Evolutionary conservation across 2,113 vertebrate genomes (phyloP).

Genomic region (Chamaetylas fuelleborni): DNA sequence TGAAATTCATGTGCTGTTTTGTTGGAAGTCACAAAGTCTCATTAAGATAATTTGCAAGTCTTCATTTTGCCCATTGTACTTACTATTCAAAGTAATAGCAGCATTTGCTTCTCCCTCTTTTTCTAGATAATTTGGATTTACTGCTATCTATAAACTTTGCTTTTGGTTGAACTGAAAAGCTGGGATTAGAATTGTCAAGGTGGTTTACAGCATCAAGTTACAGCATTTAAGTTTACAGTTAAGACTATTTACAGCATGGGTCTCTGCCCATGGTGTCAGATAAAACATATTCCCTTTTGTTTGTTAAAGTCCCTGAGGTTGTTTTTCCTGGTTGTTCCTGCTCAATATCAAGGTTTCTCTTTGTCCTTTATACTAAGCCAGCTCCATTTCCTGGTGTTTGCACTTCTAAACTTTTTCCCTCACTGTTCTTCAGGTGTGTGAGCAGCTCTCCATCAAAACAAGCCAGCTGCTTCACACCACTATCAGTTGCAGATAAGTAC

Average conservation of each 20-base stretch:
- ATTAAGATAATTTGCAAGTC: neutral
- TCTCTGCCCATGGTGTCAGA: neutral
- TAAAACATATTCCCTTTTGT: neutral
- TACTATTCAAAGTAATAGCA: neutral
- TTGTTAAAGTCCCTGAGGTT: neutral
- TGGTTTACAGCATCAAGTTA: neutral
- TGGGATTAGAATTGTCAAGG: neutral
- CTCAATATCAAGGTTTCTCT: neutral
- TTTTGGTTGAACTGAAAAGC: neutral
- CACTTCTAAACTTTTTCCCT: neutral
- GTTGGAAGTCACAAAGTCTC: neutral
- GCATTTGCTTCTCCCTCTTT: neutral
- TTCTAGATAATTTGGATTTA: neutral
- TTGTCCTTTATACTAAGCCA: neutral
- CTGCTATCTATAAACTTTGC: neutral
- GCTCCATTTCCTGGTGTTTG: neutral
- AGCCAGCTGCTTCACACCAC: neutral
- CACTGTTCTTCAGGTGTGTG: neutral
- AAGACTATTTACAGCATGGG: neutral
- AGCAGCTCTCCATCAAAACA: neutral
- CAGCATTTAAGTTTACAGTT: no score
- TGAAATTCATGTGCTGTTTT: neutral
- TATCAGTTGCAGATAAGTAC: neutral
- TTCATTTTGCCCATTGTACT: neutral
- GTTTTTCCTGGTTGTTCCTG: neutral